These are phyloP conservation scores for Archocentrus centrarchus DNA, from an alignment of 2,113 vertebrate genomes.

Conservation along the genomic window DNA sequence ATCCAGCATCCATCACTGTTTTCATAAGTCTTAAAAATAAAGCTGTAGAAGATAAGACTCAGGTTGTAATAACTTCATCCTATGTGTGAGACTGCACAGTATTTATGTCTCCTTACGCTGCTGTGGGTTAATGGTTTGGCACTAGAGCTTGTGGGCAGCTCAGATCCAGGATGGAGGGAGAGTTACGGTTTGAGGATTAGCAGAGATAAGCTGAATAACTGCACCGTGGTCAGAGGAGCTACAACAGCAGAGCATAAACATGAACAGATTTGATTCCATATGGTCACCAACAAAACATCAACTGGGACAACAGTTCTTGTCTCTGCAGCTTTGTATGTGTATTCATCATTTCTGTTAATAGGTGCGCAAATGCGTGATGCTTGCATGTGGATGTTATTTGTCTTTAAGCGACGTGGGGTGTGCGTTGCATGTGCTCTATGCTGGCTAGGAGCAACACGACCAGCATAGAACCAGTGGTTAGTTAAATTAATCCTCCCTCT, in stretches of 20 bases:
- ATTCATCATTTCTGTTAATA: not conserved
- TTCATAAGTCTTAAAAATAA: not conserved
- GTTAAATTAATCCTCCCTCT: constrained; percentile 19
- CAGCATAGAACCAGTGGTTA: constrained; percentile 13
- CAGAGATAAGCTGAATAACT: constrained; percentile 57
- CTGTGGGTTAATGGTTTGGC: constrained; percentile 20
- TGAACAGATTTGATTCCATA: constrained; percentile 37
- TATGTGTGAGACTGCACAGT: not conserved
- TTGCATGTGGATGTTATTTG: not conserved
- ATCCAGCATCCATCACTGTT: not conserved
- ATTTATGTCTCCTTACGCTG: not conserved
- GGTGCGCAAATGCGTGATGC: not conserved
- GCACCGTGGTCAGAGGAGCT: constrained; percentile 25
- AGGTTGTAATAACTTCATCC: not conserved
- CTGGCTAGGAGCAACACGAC: not conserved
- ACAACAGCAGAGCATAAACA: constrained; percentile 17
- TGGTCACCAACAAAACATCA: constrained; percentile 22
- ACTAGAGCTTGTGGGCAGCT: constrained; percentile 30
- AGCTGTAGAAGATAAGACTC: not conserved
- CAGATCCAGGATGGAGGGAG: constrained; percentile 44
- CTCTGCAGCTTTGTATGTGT: not conserved
- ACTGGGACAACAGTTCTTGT: not conserved
- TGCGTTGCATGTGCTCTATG: not conserved
- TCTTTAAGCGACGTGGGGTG: not conserved
- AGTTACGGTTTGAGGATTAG: constrained; percentile 61